Percentiles rank a stretch among this genome's conserved stretches.
These are phyloP conservation scores for Stenichneumon culpator DNA, from an alignment of 2,888 invertebrate species.

Conservation along the genomic window DNA sequence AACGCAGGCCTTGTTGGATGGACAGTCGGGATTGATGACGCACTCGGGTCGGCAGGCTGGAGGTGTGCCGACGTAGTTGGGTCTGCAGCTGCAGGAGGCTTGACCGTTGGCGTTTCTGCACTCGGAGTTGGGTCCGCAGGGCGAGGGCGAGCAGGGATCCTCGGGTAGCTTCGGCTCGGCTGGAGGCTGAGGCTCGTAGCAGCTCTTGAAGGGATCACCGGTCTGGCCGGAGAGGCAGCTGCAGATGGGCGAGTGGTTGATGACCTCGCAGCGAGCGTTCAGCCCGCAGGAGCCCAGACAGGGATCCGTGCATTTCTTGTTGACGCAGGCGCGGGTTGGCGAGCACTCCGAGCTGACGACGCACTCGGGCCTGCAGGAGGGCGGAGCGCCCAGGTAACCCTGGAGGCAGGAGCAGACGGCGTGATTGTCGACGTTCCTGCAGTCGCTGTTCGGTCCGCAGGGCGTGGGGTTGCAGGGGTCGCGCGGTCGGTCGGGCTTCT, in stretches of 20 bases:
- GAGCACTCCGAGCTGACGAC: constrained; percentile 85
- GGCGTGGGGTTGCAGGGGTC: constrained; percentile 84
- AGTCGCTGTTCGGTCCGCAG: constrained; percentile 85
- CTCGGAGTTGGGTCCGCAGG: constrained; percentile 93
- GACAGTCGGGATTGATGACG: constrained; percentile 93
- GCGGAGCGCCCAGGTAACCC: constrained; percentile 85
- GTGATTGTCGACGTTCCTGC: constrained; percentile 83
- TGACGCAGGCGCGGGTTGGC: constrained; percentile 88
- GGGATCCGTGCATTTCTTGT: constrained; percentile 90
- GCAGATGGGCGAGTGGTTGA: constrained; percentile 86
- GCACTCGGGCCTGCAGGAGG: constrained; percentile 85
- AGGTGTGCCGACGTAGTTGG: constrained; percentile 91
- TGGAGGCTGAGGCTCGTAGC: constrained; percentile 86
- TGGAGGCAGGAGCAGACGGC: constrained; percentile 85
- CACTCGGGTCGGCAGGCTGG: constrained; percentile 94
- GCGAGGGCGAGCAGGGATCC: constrained; percentile 91
- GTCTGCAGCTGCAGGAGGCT: constrained; percentile 92
- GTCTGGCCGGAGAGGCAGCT: constrained; percentile 85
- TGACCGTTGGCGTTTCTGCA: constrained; percentile 89
- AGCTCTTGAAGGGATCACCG: constrained; percentile 93
- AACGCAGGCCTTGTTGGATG: constrained; percentile 91
- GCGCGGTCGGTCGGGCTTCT: constrained; percentile 63
- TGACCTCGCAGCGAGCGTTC: constrained; percentile 86
- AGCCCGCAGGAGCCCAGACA: constrained; percentile 86
- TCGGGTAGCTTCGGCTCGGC: constrained; percentile 81